phyloP scores from a whole-genome alignment of 2,888 invertebrate genomes.

The Norana najaformis region DNA sequence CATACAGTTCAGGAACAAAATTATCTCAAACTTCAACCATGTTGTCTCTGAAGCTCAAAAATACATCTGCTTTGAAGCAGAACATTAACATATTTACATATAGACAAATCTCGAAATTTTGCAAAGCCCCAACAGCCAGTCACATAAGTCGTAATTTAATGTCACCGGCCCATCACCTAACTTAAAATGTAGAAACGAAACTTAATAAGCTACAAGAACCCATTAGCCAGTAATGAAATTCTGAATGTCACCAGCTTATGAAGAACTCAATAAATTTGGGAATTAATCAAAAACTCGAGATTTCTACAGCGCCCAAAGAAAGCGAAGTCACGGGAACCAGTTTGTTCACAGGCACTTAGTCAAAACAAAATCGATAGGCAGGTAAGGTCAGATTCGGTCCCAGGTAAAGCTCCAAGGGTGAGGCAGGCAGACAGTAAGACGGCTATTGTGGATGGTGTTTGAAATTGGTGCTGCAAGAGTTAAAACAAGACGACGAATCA shows the following conservation, averaged over 20 bases:
- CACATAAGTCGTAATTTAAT: neutral
- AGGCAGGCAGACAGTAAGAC: too few relatives aligned
- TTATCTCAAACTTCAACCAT: neutral
- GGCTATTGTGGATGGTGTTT: too few relatives aligned
- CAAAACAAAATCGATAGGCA: too few relatives aligned
- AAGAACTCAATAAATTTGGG: neutral
- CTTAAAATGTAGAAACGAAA: neutral
- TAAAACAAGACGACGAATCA: too few relatives aligned
- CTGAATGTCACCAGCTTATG: neutral
- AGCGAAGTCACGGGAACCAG: too few relatives aligned
- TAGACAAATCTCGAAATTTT: conserved; percentile 4
- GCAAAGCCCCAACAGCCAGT: neutral
- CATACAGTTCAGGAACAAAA: neutral
- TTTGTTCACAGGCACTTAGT: too few relatives aligned
- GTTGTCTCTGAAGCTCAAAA: neutral
- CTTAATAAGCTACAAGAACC: neutral
- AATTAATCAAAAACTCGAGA: too few relatives aligned
- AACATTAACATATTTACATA: conserved; percentile 2
- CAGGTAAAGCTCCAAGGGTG: too few relatives aligned
- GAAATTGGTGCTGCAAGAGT: too few relatives aligned
- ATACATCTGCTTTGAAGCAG: neutral
- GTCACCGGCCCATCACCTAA: neutral
- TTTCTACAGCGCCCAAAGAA: too few relatives aligned
- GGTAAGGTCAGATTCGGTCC: too few relatives aligned
- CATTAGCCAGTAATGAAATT: neutral